Evolutionary conservation across 2,113 vertebrate species (phyloP), one percentile per base, ranked within the genome.

Genomic region (Archilochus colubris): DNA sequence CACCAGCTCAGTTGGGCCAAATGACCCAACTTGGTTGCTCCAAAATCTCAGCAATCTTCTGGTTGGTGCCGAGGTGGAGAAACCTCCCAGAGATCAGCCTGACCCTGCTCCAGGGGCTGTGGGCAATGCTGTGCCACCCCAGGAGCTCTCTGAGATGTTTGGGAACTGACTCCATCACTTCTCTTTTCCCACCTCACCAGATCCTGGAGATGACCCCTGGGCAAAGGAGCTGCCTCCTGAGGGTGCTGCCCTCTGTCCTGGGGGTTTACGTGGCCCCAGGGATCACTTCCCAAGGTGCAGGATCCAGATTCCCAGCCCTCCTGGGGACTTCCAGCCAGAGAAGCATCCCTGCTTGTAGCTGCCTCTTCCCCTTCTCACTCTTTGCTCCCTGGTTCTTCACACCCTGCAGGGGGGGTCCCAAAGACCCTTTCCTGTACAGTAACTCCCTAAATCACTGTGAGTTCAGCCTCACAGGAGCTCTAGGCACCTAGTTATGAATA

Each of bases 211-310:
- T 66, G 31, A 14, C 28, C 43, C 67, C 17, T 43, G 51, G 80
- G 55, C 75, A 14, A 62, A 4, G 58, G 50, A 79, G 28, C 14
- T 2, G 1, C 31, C 69, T 43, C 72, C 14, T 6, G 14, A 2
- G 0, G 40, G 22, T 40, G 27, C 40, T 6, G 16, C 76, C 40
- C 43, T 40, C 38, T 50, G 22, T 27, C 43, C 63, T 15, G 31
- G 51, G 79, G 20, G 38, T 55, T 64, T 19, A 3, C 0, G 1
- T 57, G 75, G 58, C 50, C 18, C 51, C 31, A 14, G 11, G 10
- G 38, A 4, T 4, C 30, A 72, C 48, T 88, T 46, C 12, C 30
- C 44, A 14, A 7, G 0, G 11, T 1, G 1, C n/a, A n/a, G 17
- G 76, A 48, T 48, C 33, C n/a, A 25, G 4, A 25, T 48, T 23